A percentile compares a stretch with the other conserved stretches of the same genome.
phyloP scores from a whole-genome alignment of 2,888 invertebrate genomes.

The Stenotaenia linearis region DNA sequence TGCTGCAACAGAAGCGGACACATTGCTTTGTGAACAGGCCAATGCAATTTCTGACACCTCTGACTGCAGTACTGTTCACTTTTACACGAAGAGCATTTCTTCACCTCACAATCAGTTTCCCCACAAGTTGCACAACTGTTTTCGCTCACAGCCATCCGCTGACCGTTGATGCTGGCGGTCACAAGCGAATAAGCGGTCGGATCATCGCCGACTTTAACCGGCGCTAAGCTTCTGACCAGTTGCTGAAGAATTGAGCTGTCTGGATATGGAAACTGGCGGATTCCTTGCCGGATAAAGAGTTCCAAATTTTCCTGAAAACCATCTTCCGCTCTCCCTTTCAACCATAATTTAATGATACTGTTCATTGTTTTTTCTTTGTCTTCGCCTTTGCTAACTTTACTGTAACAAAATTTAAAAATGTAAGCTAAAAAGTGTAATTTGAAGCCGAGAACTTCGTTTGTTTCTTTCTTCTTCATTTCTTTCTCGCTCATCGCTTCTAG shows the following conservation, averaged over 20 bases:
- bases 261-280: slow-evolving; percentile 82
- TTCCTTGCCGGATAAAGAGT: slow-evolving; percentile 71
- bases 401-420: slow-evolving; percentile 65
- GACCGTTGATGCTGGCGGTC: slow-evolving; percentile 78
- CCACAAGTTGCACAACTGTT: slow-evolving; percentile 77
- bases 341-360: slow-evolving; percentile 50
- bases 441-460: slow-evolving; percentile 84
- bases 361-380: slow-evolving; percentile 42
- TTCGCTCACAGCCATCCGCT: slow-evolving; percentile 66
- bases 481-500: slow-evolving; percentile 75
- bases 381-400: slow-evolving; percentile 48
- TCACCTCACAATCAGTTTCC: slow-evolving; percentile 61
- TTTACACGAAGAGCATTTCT: slow-evolving; percentile 93
- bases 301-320: slow-evolving; percentile 57
- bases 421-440: slow-evolving; percentile 79
- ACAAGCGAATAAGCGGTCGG: slow-evolving; percentile 66
- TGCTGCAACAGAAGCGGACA: slow-evolving; percentile 36
- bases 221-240: slow-evolving; percentile 52
- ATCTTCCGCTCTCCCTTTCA: slow-evolving; percentile 57
- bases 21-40: slow-evolving; percentile 50
- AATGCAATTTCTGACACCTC: slow-evolving; percentile 82
- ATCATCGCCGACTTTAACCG: slow-evolving; percentile 60
- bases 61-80: slow-evolving; percentile 87
- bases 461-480: slow-evolving; percentile 75
- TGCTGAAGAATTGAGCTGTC: slow-evolving; percentile 86